Base-by-base conservation (phyloP, 2,113 vertebrate genomes). In the Epinephelus fuscoguttatus region DNA sequence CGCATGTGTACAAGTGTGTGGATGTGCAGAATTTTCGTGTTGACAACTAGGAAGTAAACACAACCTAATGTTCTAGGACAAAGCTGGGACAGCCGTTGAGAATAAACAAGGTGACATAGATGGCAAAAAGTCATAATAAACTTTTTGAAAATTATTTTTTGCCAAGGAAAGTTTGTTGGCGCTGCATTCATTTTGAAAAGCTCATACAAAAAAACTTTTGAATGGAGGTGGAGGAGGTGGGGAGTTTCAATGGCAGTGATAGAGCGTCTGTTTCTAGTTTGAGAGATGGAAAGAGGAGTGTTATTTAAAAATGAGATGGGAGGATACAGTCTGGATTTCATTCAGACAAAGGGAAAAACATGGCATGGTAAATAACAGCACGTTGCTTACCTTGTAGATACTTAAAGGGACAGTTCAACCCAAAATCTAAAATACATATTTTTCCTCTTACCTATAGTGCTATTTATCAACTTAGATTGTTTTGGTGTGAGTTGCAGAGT, bases 1-100 rank as follows among this genome's bases (percentile, higher is more conserved):
- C 53, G 40, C 14, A 72, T 50, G 37, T 74, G 64, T 78, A 70
- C 42, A 30, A 45, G 69, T 25, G 30, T 61, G 23, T 68, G 62
- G 53, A 62, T 82, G 64, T 17, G 25, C 37, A n/a, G 25, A 10
- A 12, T 42, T 69, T 71, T 53, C 45, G 7, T 72, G 55, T 70
- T 62, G 4, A 74, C 77, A 79, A 59, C 56, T 25, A 62, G 55
- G 10, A 66, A 74, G 64, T 71, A 73, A 85, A 84, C 67, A 74
- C 56, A 79, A 21, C 15, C 10, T 56, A 69, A 74, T 82, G 64
- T 84, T 85, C 27, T 4, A 66, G 47, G 62, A 84, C 60, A 80
- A 79, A 80, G 75, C 62, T 60, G 57, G 42, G 60, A 70, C 57
- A 70, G 75, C 75, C 70, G 21, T 10, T 49, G 6, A 23, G 76